Percentiles rank a stretch among this genome's conserved stretches.
Evolutionary conservation across 2,797 vertebrate species (phyloP).

Genomic region (Eulemur albifrons): DNA sequence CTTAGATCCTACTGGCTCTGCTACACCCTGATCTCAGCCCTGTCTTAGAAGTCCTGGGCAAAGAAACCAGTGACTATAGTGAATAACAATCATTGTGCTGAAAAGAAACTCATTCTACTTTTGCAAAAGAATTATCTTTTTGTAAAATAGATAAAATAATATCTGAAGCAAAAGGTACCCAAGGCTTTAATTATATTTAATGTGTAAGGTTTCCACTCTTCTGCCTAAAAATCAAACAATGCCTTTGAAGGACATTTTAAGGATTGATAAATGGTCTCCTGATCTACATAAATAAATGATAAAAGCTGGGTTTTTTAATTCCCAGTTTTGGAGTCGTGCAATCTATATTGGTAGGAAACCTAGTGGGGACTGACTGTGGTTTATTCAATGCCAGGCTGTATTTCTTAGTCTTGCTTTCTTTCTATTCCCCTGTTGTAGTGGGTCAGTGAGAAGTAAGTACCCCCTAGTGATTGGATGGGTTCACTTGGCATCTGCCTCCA

Average conservation of each 20-base stretch:
- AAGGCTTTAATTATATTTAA: neutral
- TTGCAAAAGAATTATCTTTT: neutral
- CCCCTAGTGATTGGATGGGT: neutral
- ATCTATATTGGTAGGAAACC: neutral
- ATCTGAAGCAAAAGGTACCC: neutral
- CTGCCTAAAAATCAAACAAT: neutral
- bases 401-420: conserved; percentile 24
- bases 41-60: neutral
- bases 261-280: neutral
- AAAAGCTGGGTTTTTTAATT: conserved; percentile 5
- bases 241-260: neutral
- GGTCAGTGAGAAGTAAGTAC: neutral
- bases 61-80: neutral
- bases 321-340: neutral
- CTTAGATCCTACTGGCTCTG: neutral
- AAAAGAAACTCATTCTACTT: neutral
- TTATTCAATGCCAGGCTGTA: neutral
- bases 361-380: neutral
- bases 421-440: neutral
- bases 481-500: neutral
- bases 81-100: neutral
- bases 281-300: neutral
- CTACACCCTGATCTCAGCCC: neutral
- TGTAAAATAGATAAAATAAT: neutral
- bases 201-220: neutral